Evolutionary conservation across 2,113 vertebrate genomes (phyloP), one percentile per base, ranked within the genome.

Genomic region (Bambusicola thoracicus): DNA sequence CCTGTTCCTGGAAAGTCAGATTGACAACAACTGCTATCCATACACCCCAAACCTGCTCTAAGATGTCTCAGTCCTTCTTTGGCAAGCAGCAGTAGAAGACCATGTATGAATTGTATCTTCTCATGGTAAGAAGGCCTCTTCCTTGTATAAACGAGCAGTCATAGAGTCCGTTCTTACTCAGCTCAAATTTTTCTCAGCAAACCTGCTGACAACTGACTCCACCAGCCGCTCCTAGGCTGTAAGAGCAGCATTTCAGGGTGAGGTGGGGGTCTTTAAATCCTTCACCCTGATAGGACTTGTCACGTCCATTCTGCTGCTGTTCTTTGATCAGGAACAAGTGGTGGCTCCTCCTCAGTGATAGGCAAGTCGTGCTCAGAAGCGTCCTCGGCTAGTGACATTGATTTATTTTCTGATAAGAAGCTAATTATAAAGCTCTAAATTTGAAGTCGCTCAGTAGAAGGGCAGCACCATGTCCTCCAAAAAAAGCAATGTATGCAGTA

Each of bases 331-430:
- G 46, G 43, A 89, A 58, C 78, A 74, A 84, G 74, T 6, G 6
- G 69, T 44, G 44, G n/a, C 70, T 53, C 49, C 73, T 86, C 36
- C 63, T 55, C 40, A n/a, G 59, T 43, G 83, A 90, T 30, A 80
- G 49, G 13, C 48, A 72, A 76, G 30, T 67, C 92, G 63, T 43
- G 34, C 41, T 89, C 70, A 91, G 38, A 91, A 85, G 56, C 63
- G 72, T 79, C 88, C 79, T 93, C 87, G 53, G 38, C 66, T 46
- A 65, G 58, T 27, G 75, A 85, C 85, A 68, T 3, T 48, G 90
- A 87, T 91, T 93, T 14, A 78, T 92, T 77, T 85, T 69, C 82
- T 85, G 76, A 58, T 58, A 93, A 79, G 85, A 68, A 80, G 20
- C n/a, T 83, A 77, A 90, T 85, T 77, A 85, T 21, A 87, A 85